phyloP scores from a whole-genome alignment of 2,113 vertebrate species.

The Oryzias javanicus region DNA sequence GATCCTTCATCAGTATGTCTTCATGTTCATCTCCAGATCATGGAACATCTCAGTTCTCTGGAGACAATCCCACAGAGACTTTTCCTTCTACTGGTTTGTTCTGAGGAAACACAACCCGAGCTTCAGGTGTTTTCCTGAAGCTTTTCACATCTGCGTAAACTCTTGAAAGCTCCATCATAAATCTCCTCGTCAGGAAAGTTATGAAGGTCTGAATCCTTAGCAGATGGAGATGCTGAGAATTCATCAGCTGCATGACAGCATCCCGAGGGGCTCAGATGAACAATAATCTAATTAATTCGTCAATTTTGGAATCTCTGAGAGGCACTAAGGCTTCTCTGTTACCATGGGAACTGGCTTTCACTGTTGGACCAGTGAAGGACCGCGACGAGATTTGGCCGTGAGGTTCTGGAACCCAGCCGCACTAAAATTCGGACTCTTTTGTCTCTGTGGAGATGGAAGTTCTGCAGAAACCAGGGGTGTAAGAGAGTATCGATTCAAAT shows the following conservation, averaged over 20 bases:
- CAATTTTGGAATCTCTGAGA: slow-evolving; percentile 44
- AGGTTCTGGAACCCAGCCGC: slow-evolving; percentile 34
- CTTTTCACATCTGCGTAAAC: no score
- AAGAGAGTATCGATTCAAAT: slow-evolving; percentile 30
- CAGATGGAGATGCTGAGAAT: slow-evolving; percentile 3
- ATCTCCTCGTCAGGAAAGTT: no score
- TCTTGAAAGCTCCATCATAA: no score
- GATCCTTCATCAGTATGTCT: no score
- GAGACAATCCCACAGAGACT: no score
- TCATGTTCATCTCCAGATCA: no score
- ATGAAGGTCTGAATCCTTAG: no score
- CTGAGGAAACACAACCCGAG: no score
- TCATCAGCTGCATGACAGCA: slow-evolving; percentile 8
- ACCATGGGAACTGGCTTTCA: slow-evolving; percentile 49
- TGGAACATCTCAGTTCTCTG: no score
- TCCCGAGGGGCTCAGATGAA: slow-evolving; percentile 24
- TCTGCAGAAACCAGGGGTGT: slow-evolving; percentile 29
- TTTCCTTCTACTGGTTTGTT: no score
- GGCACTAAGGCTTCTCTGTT: slow-evolving; percentile 44
- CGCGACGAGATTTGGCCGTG: slow-evolving; percentile 34
- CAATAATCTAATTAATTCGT: slow-evolving; percentile 48
- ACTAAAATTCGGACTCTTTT: slow-evolving; percentile 53
- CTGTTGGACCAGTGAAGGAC: slow-evolving; percentile 11
- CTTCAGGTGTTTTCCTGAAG: no score
- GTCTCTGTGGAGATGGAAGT: slow-evolving; percentile 26